phyloP scores from a whole-genome alignment of 2,113 vertebrate species.

The Poicephalus gulielmi region DNA sequence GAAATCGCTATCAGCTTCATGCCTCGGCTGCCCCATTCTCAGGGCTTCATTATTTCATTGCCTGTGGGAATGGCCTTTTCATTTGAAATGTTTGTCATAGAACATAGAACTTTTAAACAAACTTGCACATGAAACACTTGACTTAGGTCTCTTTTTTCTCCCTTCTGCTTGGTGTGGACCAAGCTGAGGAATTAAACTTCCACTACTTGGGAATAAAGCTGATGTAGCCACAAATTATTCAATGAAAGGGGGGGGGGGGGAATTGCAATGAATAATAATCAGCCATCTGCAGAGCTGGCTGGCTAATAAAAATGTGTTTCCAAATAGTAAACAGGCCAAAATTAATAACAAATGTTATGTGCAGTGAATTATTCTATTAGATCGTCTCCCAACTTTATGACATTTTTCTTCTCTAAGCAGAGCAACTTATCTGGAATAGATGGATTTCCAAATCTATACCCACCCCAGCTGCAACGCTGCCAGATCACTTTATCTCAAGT shows the following conservation, averaged over 20 bases:
- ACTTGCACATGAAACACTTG: constrained; percentile 50
- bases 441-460: background rate
- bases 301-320: constrained; percentile 41
- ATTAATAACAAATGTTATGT: constrained; percentile 52
- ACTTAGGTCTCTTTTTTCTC: background rate
- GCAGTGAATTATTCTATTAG: background rate
- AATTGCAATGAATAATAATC: constrained; percentile 32
- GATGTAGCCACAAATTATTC: constrained; percentile 30
- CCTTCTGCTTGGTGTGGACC: constrained; percentile 15
- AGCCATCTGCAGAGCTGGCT: constrained; percentile 55
- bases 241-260: background rate
- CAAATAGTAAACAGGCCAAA: constrained; percentile 41
- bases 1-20: constrained; percentile 42
- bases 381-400: background rate
- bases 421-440: background rate
- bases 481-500: background rate
- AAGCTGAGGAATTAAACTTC: constrained; percentile 39
- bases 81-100: constrained; percentile 67
- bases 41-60: constrained; percentile 63
- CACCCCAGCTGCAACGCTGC: background rate
- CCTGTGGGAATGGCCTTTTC: constrained; percentile 65
- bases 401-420: background rate
- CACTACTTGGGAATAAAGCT: constrained; percentile 16
- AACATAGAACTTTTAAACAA: constrained; percentile 59
- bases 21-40: constrained; percentile 35